Conservation (phyloP, 1,140 invertebrate genomes). For the Limonius californicus region DNA sequence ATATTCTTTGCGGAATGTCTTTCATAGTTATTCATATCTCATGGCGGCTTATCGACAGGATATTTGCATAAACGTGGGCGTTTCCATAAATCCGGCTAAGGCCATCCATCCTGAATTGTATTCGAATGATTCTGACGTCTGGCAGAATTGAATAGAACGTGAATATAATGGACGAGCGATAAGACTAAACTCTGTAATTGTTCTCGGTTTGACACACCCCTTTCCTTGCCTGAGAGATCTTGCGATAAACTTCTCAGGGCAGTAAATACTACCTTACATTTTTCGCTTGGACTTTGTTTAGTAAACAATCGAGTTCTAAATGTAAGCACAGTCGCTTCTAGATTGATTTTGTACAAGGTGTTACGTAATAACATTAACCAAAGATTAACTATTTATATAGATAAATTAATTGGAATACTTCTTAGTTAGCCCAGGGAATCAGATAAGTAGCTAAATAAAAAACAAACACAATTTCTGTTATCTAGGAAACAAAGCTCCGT, state of each 20-base stretch:
- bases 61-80: slow-evolving; percentile 35
- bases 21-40: slow-evolving; percentile 26
- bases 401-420: too few species aligned
- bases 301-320: too few species aligned
- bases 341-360: too few species aligned
- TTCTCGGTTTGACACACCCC: slow-evolving; percentile 26
- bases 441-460: too few species aligned
- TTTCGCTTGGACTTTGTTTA: too few species aligned
- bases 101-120: slow-evolving; percentile 39
- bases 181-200: slow-evolving; percentile 35
- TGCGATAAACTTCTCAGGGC: neutral
- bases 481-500: too few species aligned
- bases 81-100: slow-evolving; percentile 20
- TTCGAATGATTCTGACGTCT: slow-evolving; percentile 37
- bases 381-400: too few species aligned
- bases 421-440: too few species aligned
- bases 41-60: slow-evolving; percentile 29
- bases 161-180: slow-evolving; percentile 32
- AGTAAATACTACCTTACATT: neutral
- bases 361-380: too few species aligned
- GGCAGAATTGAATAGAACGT: slow-evolving; percentile 31
- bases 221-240: slow-evolving; percentile 18
- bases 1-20: neutral
- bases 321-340: too few species aligned
- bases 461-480: too few species aligned